Evolutionary conservation across 2,888 invertebrate species (phyloP).

Genomic region (Thereva unica): DNA sequence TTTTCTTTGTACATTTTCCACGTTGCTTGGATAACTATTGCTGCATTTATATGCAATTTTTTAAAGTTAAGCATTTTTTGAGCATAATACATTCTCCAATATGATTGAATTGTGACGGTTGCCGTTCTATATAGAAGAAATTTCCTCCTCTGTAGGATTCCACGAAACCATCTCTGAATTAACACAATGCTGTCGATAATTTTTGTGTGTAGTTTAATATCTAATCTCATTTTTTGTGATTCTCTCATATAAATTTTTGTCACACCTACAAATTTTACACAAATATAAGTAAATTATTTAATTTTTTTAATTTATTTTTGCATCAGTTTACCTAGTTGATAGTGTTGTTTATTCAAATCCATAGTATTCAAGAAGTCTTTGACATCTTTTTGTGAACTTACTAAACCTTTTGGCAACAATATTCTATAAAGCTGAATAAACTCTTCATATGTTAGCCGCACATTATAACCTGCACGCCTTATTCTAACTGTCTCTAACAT

Average conservation of each 20-base stretch:
- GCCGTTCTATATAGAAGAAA: slow-evolving; percentile 76
- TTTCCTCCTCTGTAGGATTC: slow-evolving; percentile 75
- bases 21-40: slow-evolving; percentile 73
- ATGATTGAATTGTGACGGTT: slow-evolving; percentile 75
- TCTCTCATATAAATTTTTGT: slow-evolving; percentile 94
- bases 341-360: slow-evolving; percentile 85
- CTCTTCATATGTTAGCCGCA: slow-evolving; percentile 89
- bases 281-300: slow-evolving; percentile 3
- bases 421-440: slow-evolving; percentile 93
- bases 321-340: slow-evolving; percentile 72
- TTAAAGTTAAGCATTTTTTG: slow-evolving; percentile 61
- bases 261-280: slow-evolving; percentile 62
- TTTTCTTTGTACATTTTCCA: slow-evolving; percentile 74
- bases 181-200: slow-evolving; percentile 91
- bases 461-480: slow-evolving; percentile 93
- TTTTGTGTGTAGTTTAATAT: slow-evolving; percentile 89
- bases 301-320: neutral
- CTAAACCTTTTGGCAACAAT: slow-evolving; percentile 81
- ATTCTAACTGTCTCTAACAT: slow-evolving; percentile 97
- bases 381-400: slow-evolving; percentile 86
- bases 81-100: slow-evolving; percentile 68
- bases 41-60: slow-evolving; percentile 63
- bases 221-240: slow-evolving; percentile 89
- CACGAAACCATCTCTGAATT: slow-evolving; percentile 89
- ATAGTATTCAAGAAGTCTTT: slow-evolving; percentile 80